A percentile compares a stretch with the other conserved stretches of the same genome.
phyloP scores from a whole-genome alignment of 2,797 vertebrate species.

The Peromyscus attwateri region DNA sequence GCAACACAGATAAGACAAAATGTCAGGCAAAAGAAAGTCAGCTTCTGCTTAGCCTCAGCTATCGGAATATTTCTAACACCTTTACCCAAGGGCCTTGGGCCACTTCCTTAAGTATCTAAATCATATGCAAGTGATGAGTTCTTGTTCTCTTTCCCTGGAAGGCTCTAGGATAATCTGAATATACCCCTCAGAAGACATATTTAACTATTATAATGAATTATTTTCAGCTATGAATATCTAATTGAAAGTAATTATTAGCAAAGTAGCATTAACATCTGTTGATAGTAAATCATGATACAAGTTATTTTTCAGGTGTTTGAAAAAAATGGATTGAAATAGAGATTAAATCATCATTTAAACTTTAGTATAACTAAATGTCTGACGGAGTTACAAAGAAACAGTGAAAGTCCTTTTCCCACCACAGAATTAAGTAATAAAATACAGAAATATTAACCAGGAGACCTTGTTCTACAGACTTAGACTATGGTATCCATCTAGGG shows the following conservation, averaged over 20 bases:
- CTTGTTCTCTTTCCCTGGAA: neutral
- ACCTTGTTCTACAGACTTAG: neutral
- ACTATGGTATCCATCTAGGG: neutral
- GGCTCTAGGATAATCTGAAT: neutral
- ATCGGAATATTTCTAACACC: neutral
- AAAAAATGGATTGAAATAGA: constrained; percentile 33
- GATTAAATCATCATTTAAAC: constrained; percentile 41
- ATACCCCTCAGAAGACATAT: neutral
- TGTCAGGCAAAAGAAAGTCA: neutral
- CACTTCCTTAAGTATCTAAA: neutral
- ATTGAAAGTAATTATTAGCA: constrained; percentile 44
- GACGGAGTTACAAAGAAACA: constrained; percentile 5
- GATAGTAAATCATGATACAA: neutral
- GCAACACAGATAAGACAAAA: constrained; percentile 8
- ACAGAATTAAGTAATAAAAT: neutral
- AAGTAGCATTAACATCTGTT: neutral
- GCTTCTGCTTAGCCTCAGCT: neutral
- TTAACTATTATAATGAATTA: constrained; percentile 45
- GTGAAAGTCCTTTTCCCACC: neutral
- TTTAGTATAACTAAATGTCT: neutral
- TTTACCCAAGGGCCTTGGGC: neutral
- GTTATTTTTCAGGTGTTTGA: neutral
- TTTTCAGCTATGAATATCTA: constrained; percentile 66
- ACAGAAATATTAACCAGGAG: neutral
- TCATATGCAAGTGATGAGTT: constrained; percentile 27